Base-by-base conservation (phyloP, 2,888 invertebrate genomes). In the Limnephilus auricula region DNA sequence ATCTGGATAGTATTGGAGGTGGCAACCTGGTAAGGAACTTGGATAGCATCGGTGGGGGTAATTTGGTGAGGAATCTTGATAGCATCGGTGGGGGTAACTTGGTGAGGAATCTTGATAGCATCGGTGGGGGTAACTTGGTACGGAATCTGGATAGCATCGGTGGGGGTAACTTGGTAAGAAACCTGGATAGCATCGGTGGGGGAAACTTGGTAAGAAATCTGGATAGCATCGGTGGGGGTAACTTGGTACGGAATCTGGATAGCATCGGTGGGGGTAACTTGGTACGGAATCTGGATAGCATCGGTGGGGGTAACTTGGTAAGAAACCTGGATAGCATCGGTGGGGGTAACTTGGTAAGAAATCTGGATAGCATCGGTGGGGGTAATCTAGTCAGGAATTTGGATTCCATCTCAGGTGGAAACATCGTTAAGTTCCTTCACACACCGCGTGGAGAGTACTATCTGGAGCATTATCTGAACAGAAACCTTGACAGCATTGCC, bases 1-100 rank as follows among this genome's bases (percentile, higher is more conserved):
- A 93, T 84, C 93, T 95, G 31, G 95, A 95, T 93, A 94, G 94
- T 25, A 92, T 95, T 92, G 96, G 96, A 1, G 96, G 96, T 2
- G 95, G 95, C 10, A 95, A 95, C 93, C 94, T 96, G n/a, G 95
- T 95, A 5, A 94, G 95, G 15, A 95, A 95, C 93, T 93, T 96
- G 87, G 96, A 96, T 93, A 95, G 95, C 4, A 94, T 96, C 9
- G 96, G 94, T 12, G 94, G 94, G 89, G 95, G 95, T 15, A 96
- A 96, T 94, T 10, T 86, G 6, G 86, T 86, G 0, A 93, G 94
- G 45, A 94, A 93, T 93, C 93, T 95, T 15, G 95, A 95, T 92
- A 94, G 95, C 0, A 94, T 95, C 9, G 95, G 95, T 5, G 95
- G 95, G 1, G 94, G 94, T 37, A 95, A 95, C 93, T 93, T 93